Evolutionary conservation across 2,888 invertebrate genomes (phyloP), one percentile per base, ranked within the genome.

Genomic region (Blastobasis lacticolella): DNA sequence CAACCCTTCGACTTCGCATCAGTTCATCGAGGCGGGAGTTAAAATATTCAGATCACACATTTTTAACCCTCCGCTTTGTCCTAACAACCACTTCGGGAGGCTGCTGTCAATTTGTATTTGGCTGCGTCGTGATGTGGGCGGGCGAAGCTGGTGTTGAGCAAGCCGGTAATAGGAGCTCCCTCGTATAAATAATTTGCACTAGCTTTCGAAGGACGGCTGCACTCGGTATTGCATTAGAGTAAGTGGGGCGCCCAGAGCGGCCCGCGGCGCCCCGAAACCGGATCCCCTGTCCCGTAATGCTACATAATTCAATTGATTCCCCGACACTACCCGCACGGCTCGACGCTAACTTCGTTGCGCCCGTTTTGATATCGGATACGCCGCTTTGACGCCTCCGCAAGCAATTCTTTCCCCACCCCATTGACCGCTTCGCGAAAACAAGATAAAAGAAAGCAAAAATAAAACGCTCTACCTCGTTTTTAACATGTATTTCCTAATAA

Each of bases 291-390:
- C 75, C 84, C 77, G 79, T 86, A 86, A 87, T 79, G 85, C 75
- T 79, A 82, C 84, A 77, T 86, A 86, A 88, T 84, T 85, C 87
- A 85, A 87, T 88, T 87, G 84, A 81, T 85, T 82, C 82, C 79
- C 85, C 84, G 75, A 83, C 85, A 83, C 86, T 84, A 81, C 81
- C 84, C 84, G 78, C 86, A 85, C 84, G 84, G 82, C 83, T 79
- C 75, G 71, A 9, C 73, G 63, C 66, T 87, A 88, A 88, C 87
- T 86, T 87, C 83, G 81, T 88, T 86, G 83, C 66, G 64, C 80
- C 67, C 87, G 84, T 86, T 87, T 86, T 86, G 87, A 87, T 88
- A 88, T 88, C 84, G 79, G 87, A 88, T 88, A 81, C 85, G 71
- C 67, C 77, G 78, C 69, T 83, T 80, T 78, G 75, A 81, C 81